Percentiles rank a stretch among this genome's conserved stretches.
These are phyloP conservation scores for Ips typographus DNA, from an alignment of 1,140 invertebrate genomes.

Conservation along the genomic window DNA sequence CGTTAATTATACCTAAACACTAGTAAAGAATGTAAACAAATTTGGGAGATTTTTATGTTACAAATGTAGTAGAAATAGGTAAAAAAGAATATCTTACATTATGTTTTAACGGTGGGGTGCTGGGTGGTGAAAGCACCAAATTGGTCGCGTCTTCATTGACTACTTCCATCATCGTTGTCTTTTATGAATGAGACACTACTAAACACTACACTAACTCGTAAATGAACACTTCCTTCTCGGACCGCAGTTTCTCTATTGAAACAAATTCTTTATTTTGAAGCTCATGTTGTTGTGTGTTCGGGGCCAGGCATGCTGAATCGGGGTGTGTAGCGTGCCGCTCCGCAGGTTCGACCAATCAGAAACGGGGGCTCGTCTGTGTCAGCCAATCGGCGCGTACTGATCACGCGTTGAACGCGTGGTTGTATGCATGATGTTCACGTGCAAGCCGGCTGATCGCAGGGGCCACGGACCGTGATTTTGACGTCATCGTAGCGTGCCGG, in stretches of 20 bases:
- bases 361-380: conserved; percentile 52
- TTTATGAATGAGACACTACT: background rate
- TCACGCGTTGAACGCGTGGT: conserved; percentile 58
- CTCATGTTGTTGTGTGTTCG: conserved; percentile 44
- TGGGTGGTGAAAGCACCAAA: conserved; percentile 58
- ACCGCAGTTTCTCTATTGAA: conserved; percentile 25
- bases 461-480: conserved; percentile 52
- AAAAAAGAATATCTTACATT: background rate
- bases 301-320: conserved; percentile 40
- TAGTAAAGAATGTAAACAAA: background rate
- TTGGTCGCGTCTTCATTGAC: conserved; percentile 8
- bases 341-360: conserved; percentile 52
- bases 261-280: conserved; percentile 43
- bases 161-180: conserved; percentile 16
- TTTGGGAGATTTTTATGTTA: background rate
- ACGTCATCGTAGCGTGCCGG: conserved; percentile 57
- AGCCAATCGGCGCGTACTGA: conserved; percentile 51
- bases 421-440: conserved; percentile 61
- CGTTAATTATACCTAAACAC: too few relatives aligned
- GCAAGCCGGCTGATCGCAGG: conserved; percentile 56
- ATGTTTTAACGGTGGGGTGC: conserved; percentile 58
- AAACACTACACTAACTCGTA: conserved; percentile 3
- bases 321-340: conserved; percentile 43
- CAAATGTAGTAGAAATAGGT: background rate
- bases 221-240: conserved; percentile 11